These are phyloP conservation scores for Oligia strigilis DNA, from an alignment of 2,888 invertebrate species.

Conservation along the genomic window DNA sequence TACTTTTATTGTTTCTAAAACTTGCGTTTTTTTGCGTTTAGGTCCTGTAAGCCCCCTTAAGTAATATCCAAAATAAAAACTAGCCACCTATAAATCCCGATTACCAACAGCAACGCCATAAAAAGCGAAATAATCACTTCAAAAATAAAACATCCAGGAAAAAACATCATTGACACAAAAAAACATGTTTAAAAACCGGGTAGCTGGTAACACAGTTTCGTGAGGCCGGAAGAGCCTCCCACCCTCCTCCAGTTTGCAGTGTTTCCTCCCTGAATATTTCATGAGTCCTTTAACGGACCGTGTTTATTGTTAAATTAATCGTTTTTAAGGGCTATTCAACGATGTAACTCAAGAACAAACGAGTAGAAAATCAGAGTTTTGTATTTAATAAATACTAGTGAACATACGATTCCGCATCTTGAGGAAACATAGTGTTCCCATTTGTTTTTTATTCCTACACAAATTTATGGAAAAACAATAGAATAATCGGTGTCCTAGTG, in stretches of 20 bases:
- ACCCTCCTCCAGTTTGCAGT: conserved; percentile 28
- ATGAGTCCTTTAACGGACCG: conserved; percentile 64
- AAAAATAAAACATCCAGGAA: conserved; percentile 2
- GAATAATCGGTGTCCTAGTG: neutral
- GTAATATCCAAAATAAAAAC: neutral
- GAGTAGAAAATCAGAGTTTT: conserved; percentile 9
- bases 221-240: conserved; percentile 63
- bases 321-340: conserved; percentile 57
- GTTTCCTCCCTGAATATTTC: conserved; percentile 70
- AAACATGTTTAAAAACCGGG: conserved; percentile 4
- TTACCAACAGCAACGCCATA: neutral
- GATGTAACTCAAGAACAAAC: conserved; percentile 34
- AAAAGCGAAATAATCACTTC: neutral
- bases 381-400: conserved; percentile 10
- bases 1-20: too few species aligned
- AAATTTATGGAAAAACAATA: neutral
- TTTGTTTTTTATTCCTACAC: neutral
- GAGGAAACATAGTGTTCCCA: neutral
- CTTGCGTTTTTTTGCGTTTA: too few species aligned
- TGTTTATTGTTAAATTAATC: conserved; percentile 66
- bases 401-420: neutral
- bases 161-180: conserved; percentile 22
- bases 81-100: neutral
- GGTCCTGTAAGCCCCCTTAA: too few species aligned
- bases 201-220: conserved; percentile 60